Evolutionary conservation across 2,888 invertebrate genomes (phyloP).

Genomic region (Elmis aenea): DNA sequence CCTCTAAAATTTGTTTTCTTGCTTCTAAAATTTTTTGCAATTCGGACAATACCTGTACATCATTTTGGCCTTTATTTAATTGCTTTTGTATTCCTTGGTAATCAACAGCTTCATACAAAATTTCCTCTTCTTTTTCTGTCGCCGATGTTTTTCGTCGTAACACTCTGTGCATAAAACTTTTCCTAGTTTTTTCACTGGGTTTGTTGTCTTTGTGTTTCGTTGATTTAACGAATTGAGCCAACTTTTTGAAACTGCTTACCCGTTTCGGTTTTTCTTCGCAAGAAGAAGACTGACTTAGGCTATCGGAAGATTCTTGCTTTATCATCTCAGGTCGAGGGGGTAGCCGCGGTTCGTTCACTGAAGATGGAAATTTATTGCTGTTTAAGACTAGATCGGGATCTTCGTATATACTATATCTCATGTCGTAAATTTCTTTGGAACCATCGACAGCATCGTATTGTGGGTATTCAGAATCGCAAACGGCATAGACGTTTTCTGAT

Average conservation of each 20-base stretch:
- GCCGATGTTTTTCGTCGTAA: slow-evolving; percentile 28
- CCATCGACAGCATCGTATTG: slow-evolving; percentile 9
- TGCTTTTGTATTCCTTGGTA: slow-evolving; percentile 13
- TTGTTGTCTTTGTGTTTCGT: slow-evolving; percentile 10
- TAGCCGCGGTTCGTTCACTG: slow-evolving; percentile 14
- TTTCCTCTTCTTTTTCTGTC: slow-evolving; percentile 20
- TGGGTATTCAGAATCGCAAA: slow-evolving; percentile 2
- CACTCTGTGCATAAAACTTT: slow-evolving; percentile 32
- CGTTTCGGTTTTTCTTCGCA: slow-evolving; percentile 6
- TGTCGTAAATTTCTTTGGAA: slow-evolving; percentile 7
- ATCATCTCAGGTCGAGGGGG: slow-evolving; percentile 17
- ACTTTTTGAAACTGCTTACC: slow-evolving; percentile 5
- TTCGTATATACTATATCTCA: too few relatives aligned
- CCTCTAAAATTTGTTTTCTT: slow-evolving; percentile 30
- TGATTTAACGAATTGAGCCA: slow-evolving; percentile 6
- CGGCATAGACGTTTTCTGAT: slow-evolving; percentile 1
- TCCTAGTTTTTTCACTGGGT: slow-evolving; percentile 23
- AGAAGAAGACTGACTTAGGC: slow-evolving; percentile 8
- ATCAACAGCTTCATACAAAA: slow-evolving; percentile 30
- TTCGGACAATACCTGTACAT: slow-evolving; percentile 32
- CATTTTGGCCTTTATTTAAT: slow-evolving; percentile 17
- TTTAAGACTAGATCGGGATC: slow-evolving; percentile 15
- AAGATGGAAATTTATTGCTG: neutral
- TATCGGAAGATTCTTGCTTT: slow-evolving; percentile 16
- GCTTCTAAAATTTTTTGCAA: slow-evolving; percentile 34